Percentiles rank a stretch among this genome's conserved stretches.
These are phyloP conservation scores for Virgularia gustaviana DNA, from an alignment of 92 coral and sea anemone genomes.

Conservation along the genomic window DNA sequence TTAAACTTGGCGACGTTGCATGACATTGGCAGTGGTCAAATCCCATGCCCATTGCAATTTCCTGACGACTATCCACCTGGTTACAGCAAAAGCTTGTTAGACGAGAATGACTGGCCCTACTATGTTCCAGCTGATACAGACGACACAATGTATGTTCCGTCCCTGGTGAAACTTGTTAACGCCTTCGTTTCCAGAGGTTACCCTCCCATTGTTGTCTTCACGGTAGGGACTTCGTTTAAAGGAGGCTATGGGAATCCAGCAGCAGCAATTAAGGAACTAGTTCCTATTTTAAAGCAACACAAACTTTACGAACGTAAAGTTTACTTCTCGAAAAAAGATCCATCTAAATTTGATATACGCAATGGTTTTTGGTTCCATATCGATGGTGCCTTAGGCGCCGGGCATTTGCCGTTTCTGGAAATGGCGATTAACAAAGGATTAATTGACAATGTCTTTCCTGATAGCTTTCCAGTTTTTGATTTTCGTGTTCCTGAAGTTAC, in stretches of 20 bases:
- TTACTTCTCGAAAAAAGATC: neutral
- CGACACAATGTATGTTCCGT: neutral
- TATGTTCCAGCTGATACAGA: neutral
- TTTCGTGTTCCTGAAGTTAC: conserved; percentile 22
- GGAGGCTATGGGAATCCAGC: neutral
- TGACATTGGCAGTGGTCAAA: neutral
- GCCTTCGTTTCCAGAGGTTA: neutral
- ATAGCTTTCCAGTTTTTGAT: conserved; percentile 17
- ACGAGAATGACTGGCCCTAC: neutral
- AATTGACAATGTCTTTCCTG: neutral
- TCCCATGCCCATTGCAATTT: neutral
- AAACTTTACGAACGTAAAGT: neutral
- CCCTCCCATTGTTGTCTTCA: conserved; percentile 3
- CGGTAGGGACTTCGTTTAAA: neutral
- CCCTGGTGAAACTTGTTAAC: neutral
- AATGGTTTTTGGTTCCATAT: conserved; percentile 25
- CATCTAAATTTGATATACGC: neutral
- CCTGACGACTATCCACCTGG: neutral
- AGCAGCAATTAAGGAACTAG: neutral
- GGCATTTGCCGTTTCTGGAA: neutral
- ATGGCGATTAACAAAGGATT: conserved; percentile 21
- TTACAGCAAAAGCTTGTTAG: neutral
- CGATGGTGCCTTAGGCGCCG: conserved; percentile 9
- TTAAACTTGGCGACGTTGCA: neutral
- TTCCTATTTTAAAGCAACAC: neutral